Percentiles rank a stretch among this genome's conserved stretches.
Evolutionary conservation across 2,888 invertebrate species (phyloP).

Genomic region (Odontomyia ornata): DNA sequence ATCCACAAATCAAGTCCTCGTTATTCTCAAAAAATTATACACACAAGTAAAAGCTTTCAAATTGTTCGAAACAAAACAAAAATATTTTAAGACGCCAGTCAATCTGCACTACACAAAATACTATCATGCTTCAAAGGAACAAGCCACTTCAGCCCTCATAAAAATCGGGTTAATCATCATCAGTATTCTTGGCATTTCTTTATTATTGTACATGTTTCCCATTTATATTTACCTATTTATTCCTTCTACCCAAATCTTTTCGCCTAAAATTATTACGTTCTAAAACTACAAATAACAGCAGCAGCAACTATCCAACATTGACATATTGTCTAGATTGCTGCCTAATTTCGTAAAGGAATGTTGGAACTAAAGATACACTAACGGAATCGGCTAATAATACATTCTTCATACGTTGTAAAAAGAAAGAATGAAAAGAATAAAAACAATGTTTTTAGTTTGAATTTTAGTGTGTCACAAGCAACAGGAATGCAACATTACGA

Average conservation of each 20-base stretch:
- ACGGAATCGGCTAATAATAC: too few relatives aligned
- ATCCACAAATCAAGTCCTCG: too few relatives aligned
- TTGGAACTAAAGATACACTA: not conserved
- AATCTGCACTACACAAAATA: too few relatives aligned
- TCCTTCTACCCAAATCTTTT: too few relatives aligned
- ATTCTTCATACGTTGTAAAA: not conserved
- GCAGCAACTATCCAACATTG: conserved; percentile 5
- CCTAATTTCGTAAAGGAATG: conserved; percentile 21
- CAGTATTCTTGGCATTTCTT: not conserved
- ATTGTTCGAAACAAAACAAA: too few relatives aligned
- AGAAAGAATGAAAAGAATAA: conserved; percentile 12
- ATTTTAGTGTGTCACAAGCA: conserved; percentile 32
- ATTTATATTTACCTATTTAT: conserved; percentile 16
- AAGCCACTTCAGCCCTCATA: too few relatives aligned
- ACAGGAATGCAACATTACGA: conserved; percentile 27
- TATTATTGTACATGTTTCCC: conserved; percentile 9
- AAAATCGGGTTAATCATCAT: too few relatives aligned
- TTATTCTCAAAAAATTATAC: too few relatives aligned
- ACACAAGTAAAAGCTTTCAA: too few relatives aligned
- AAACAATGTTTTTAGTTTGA: not conserved
- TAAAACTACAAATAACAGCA: not conserved
- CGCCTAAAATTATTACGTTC: not conserved
- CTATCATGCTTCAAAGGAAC: too few relatives aligned
- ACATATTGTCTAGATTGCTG: conserved; percentile 11
- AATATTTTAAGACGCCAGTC: too few relatives aligned